phyloP scores from a whole-genome alignment of 2,888 invertebrate genomes.

The Anticlea derivata region DNA sequence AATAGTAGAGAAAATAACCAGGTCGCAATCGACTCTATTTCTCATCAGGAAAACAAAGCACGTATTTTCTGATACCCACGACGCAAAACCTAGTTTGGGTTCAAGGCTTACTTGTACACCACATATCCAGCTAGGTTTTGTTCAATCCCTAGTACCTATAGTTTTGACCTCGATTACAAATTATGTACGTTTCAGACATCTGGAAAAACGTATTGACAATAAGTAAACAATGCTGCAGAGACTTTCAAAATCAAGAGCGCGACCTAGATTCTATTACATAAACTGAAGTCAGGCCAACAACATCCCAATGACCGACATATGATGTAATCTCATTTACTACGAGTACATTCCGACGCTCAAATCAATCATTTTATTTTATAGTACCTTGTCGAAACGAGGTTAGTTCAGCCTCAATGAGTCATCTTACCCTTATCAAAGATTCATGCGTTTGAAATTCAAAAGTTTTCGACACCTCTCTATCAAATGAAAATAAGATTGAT shows the following conservation, averaged over 20 bases:
- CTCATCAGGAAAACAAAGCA: no score
- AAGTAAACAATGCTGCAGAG: slow-evolving; percentile 37
- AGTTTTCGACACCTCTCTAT: slow-evolving; percentile 1
- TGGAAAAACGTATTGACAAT: slow-evolving; percentile 32
- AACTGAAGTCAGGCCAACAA: slow-evolving; percentile 46
- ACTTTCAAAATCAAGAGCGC: slow-evolving; percentile 43
- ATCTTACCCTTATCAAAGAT: slow-evolving; percentile 1
- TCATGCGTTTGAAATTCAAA: background rate
- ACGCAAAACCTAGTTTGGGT: no score
- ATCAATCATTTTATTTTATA: slow-evolving; percentile 26
- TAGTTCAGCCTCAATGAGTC: slow-evolving; percentile 10
- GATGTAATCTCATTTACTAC: slow-evolving; percentile 41
- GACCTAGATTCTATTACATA: slow-evolving; percentile 53
- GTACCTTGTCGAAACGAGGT: slow-evolving; percentile 18
- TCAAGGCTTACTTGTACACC: no score
- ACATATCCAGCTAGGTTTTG: no score
- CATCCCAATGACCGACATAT: slow-evolving; percentile 53
- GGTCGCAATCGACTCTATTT: no score
- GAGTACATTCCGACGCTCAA: slow-evolving; percentile 24
- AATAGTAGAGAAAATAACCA: no score
- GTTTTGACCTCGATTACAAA: slow-evolving; percentile 27
- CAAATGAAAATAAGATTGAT: background rate
- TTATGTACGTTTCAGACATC: slow-evolving; percentile 19
- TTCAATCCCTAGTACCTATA: slow-evolving; percentile 24
- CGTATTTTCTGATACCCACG: no score